A percentile compares a stretch with the other conserved stretches of the same genome.
Evolutionary conservation across 2,113 vertebrate genomes (phyloP).

Genomic region (Oriolus oriolus): DNA sequence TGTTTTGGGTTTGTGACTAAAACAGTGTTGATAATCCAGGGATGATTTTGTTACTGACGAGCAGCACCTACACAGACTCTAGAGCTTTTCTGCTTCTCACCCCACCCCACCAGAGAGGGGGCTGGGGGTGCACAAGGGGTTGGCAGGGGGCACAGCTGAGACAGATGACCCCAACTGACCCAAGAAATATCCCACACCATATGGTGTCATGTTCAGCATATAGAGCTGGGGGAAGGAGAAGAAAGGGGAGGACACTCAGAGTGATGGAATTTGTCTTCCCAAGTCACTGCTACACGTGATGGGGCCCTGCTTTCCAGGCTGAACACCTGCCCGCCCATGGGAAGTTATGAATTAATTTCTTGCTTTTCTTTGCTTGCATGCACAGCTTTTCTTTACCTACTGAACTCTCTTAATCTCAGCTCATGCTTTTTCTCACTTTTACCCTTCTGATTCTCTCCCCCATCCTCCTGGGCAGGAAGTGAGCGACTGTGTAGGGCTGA

Average conservation of each 20-base stretch:
- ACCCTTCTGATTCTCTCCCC: neutral
- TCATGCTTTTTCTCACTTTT: neutral
- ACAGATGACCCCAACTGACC: neutral
- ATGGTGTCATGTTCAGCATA: neutral
- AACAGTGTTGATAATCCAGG: neutral
- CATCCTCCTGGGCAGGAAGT: fast-evolving
- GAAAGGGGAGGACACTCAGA: neutral
- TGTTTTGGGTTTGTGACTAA: neutral
- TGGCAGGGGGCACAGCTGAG: neutral
- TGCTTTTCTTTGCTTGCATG: neutral
- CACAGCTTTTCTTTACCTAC: neutral
- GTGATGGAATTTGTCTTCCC: neutral
- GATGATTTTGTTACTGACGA: neutral
- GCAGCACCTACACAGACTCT: neutral
- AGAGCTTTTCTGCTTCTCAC: neutral
- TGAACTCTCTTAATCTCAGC: neutral
- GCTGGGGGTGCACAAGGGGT: neutral
- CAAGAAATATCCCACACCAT: neutral
- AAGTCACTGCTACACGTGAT: fast-evolving
- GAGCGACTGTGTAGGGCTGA: fast-evolving
- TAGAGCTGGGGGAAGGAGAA: neutral
- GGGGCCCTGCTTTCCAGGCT: neutral
- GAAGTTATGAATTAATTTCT: neutral
- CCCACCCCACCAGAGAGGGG: neutral
- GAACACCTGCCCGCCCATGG: neutral